Evolutionary conservation across 2,797 vertebrate genomes (phyloP).

Genomic region (Champsocephalus esox): DNA sequence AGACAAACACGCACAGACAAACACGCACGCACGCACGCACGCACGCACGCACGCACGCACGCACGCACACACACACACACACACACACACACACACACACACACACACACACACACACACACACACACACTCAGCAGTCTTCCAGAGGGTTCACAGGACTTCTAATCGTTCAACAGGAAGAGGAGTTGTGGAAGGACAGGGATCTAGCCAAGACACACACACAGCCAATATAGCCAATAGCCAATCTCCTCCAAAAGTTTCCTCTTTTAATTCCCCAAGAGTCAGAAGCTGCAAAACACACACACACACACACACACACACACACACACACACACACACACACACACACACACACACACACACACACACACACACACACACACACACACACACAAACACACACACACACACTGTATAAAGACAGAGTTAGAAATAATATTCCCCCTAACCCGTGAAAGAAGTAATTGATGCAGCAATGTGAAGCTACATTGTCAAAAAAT

Average conservation of each 20-base stretch:
- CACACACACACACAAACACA: too few species aligned
- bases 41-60: too few species aligned
- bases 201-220: constrained; percentile 53
- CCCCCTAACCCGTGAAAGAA: background rate
- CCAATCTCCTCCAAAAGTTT: too few species aligned
- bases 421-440: constrained; percentile 34
- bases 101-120: too few species aligned
- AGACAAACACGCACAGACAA: too few species aligned
- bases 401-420: constrained; percentile 1
- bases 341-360: constrained; percentile 11
- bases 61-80: background rate
- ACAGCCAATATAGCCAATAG: too few species aligned
- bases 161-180: constrained; percentile 72
- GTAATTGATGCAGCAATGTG: background rate
- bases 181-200: constrained; percentile 62
- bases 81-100: background rate
- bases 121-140: constrained; percentile 37
- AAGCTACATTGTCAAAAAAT: background rate
- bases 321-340: constrained; percentile 26
- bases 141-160: constrained; percentile 63
- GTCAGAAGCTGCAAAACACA: too few species aligned
- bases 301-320: constrained; percentile 9
- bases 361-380: constrained; percentile 13
- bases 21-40: too few species aligned
- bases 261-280: too few species aligned